Conservation (phyloP, 1,140 invertebrate species). For the Anastatus disparis region DNA sequence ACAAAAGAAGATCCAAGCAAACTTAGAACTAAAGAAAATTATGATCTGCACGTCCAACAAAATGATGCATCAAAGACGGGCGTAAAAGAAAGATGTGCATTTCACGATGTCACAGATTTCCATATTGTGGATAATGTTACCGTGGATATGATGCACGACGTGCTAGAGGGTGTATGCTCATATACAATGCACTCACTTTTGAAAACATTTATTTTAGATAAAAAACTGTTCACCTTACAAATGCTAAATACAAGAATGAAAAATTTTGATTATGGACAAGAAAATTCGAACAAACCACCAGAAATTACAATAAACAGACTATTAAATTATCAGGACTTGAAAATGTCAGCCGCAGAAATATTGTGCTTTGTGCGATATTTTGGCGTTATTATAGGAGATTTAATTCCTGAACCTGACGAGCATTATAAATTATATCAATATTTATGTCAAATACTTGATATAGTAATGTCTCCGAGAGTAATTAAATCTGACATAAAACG, state of each 20-base stretch:
- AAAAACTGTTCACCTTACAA: constrained; percentile 13
- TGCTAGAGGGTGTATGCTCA: background rate
- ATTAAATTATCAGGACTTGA: constrained; percentile 3
- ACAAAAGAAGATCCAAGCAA: background rate
- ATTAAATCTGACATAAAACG: background rate
- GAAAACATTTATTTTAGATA: constrained; percentile 16
- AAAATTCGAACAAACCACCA: background rate
- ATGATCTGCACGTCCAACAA: background rate
- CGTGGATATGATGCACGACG: constrained; percentile 7
- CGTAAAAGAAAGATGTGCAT: background rate
- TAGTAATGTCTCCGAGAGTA: background rate
- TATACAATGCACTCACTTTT: background rate
- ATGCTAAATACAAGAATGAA: constrained; percentile 7
- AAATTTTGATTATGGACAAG: background rate
- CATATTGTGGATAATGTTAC: background rate
- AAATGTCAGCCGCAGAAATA: constrained; percentile 14
- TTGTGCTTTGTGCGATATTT: constrained; percentile 4
- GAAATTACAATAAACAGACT: background rate
- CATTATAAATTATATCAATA: background rate
- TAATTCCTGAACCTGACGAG: background rate
- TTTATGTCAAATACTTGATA: constrained; percentile 1
- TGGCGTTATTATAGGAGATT: constrained; percentile 3
- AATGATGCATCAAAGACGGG: background rate
- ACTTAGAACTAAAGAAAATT: background rate
- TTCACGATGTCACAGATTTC: background rate